phyloP scores from a whole-genome alignment of 1,140 invertebrate genomes.

The Drosophila persimilis region DNA sequence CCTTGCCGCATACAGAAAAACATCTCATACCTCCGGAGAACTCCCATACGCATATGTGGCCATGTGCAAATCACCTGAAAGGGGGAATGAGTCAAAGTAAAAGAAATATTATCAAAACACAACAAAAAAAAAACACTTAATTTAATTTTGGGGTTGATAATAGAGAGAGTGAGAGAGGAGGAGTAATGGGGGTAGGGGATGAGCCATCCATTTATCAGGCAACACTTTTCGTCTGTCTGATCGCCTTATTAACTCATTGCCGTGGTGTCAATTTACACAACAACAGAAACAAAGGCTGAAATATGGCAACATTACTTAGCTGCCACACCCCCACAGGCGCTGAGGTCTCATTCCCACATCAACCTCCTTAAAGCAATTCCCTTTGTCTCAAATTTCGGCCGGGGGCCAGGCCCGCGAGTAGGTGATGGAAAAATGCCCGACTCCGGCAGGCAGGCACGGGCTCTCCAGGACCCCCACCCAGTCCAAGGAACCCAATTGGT shows the following conservation, averaged over 20 bases:
- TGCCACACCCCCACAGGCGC: neutral
- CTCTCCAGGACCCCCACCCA: too few species aligned
- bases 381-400: constrained; percentile 40
- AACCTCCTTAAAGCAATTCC: neutral
- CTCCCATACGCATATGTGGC: constrained; percentile 8
- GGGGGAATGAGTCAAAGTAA: neutral
- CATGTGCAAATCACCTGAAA: constrained; percentile 31
- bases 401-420: neutral
- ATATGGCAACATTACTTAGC: constrained; percentile 48
- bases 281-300: constrained; percentile 59
- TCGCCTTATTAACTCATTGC: constrained; percentile 79
- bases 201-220: constrained; percentile 38
- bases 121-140: too few species aligned
- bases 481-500: constrained; percentile 2
- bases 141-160: neutral
- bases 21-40: too few species aligned
- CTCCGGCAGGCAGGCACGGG: too few species aligned
- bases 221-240: constrained; percentile 3
- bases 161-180: neutral
- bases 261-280: constrained; percentile 75
- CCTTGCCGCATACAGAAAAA: too few species aligned
- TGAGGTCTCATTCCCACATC: neutral
- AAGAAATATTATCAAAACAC: neutral
- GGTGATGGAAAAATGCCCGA: constrained; percentile 19
- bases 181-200: neutral